These are phyloP conservation scores for Rhodeus uyekii DNA, from an alignment of 2,797 vertebrate genomes.

Conservation along the genomic window DNA sequence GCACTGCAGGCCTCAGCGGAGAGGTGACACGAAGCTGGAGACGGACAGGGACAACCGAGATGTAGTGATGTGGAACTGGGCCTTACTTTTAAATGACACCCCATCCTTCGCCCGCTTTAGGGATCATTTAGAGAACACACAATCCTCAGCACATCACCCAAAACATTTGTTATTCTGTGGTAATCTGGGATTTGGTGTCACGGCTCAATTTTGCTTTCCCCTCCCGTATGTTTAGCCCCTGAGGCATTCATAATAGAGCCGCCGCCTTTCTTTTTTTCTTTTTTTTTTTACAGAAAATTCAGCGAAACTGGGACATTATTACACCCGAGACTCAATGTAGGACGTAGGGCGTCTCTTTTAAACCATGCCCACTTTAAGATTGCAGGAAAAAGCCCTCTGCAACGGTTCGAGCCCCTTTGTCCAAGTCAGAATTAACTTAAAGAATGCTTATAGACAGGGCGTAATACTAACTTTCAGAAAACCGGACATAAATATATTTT, in stretches of 20 bases:
- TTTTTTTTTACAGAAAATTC: slow-evolving; percentile 18
- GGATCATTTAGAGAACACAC: slow-evolving; percentile 30
- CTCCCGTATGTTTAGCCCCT: slow-evolving; percentile 37
- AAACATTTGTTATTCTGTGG: slow-evolving; percentile 41
- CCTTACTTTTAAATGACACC: slow-evolving; percentile 14
- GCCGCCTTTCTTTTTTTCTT: neutral
- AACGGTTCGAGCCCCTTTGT: neutral
- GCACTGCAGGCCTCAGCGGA: slow-evolving; percentile 31
- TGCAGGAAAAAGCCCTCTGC: slow-evolving; percentile 28
- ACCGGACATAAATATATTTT: neutral
- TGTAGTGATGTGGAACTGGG: neutral
- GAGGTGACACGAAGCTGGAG: slow-evolving; percentile 8
- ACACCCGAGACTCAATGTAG: slow-evolving; percentile 57
- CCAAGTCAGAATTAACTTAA: neutral
- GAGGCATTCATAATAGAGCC: slow-evolving; percentile 44
- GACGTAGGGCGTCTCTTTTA: slow-evolving; percentile 48
- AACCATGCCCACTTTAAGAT: slow-evolving; percentile 23
- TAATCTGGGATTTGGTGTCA: slow-evolving; percentile 54
- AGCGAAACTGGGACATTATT: slow-evolving; percentile 52
- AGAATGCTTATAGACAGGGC: neutral
- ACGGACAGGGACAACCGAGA: neutral
- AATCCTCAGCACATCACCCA: slow-evolving; percentile 17
- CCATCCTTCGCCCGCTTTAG: slow-evolving; percentile 23
- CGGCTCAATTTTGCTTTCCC: slow-evolving; percentile 45
- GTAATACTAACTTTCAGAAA: neutral